Percentiles rank a stretch among this genome's conserved stretches.
These are phyloP conservation scores for Lissocephala sabroskyi DNA, from an alignment of 2,888 invertebrate species.

Conservation along the genomic window DNA sequence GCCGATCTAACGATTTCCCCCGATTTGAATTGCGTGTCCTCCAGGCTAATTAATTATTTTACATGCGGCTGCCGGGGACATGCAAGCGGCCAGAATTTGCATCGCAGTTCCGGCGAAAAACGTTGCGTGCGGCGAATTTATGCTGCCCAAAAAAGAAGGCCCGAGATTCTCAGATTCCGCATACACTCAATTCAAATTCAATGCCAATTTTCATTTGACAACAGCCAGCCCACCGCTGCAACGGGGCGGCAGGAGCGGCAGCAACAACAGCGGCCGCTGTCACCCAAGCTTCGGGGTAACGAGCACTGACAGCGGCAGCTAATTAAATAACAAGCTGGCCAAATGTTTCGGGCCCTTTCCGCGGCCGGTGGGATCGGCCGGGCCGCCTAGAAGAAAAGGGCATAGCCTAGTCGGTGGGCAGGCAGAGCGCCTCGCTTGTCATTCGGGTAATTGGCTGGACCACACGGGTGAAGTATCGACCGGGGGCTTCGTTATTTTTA, in stretches of 20 bases:
- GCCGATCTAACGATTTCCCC: too few species aligned
- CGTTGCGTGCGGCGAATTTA: conserved; percentile 41
- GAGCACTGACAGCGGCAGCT: conserved; percentile 47
- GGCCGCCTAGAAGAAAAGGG: too few species aligned
- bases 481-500: neutral
- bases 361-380: too few species aligned
- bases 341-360: too few species aligned
- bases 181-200: conserved; percentile 42
- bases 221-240: conserved; percentile 10
- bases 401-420: too few species aligned
- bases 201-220: conserved; percentile 31
- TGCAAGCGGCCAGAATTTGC: conserved; percentile 3
- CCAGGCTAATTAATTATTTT: conserved; percentile 59
- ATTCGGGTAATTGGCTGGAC: neutral
- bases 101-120: conserved; percentile 41
- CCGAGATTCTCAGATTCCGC: conserved; percentile 24
- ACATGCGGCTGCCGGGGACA: conserved; percentile 32
- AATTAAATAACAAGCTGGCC: conserved; percentile 49
- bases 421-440: too few species aligned
- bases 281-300: conserved; percentile 29
- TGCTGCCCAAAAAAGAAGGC: conserved; percentile 20
- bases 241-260: conserved; percentile 6
- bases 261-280: neutral
- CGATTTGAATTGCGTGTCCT: too few species aligned
- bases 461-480: neutral